Evolutionary conservation across 2,888 invertebrate species (phyloP).

Genomic region (Lasius platythorax): DNA sequence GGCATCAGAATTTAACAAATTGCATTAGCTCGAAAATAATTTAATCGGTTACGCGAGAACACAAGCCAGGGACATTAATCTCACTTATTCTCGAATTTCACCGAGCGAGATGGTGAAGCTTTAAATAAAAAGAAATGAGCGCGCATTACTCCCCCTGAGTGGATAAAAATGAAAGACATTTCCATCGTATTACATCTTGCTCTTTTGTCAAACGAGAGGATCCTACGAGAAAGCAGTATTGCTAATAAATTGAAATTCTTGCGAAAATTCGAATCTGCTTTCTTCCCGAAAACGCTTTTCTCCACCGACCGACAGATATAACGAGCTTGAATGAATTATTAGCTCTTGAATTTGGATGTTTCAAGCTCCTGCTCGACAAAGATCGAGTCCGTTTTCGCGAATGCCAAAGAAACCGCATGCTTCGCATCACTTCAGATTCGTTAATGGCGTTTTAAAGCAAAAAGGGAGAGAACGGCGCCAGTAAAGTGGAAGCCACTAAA

Average conservation of each 20-base stretch:
- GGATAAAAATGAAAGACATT: constrained; percentile 15
- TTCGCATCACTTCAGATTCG: constrained; percentile 27
- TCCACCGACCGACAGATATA: background rate
- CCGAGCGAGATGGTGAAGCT: background rate
- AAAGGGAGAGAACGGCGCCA: constrained; percentile 47
- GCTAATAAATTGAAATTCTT: background rate
- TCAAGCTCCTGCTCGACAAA: constrained; percentile 12
- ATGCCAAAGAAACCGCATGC: constrained; percentile 35
- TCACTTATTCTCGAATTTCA: constrained; percentile 21
- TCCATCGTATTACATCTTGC: background rate
- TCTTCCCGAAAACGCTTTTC: background rate
- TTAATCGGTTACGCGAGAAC: background rate
- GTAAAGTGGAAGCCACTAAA: constrained; percentile 39
- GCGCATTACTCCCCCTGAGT: background rate
- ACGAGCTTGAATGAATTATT: constrained; percentile 36
- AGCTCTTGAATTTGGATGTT: constrained; percentile 5
- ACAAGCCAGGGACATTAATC: background rate
- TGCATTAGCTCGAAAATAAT: background rate
- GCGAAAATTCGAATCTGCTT: background rate
- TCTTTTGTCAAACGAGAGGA: constrained; percentile 20
- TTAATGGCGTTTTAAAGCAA: constrained; percentile 25
- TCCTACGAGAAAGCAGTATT: background rate
- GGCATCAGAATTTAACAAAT: background rate
- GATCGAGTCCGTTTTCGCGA: constrained; percentile 21
- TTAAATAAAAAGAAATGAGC: constrained; percentile 26